phyloP scores from a whole-genome alignment of 2,113 vertebrate species.

The Jacana jacana region DNA sequence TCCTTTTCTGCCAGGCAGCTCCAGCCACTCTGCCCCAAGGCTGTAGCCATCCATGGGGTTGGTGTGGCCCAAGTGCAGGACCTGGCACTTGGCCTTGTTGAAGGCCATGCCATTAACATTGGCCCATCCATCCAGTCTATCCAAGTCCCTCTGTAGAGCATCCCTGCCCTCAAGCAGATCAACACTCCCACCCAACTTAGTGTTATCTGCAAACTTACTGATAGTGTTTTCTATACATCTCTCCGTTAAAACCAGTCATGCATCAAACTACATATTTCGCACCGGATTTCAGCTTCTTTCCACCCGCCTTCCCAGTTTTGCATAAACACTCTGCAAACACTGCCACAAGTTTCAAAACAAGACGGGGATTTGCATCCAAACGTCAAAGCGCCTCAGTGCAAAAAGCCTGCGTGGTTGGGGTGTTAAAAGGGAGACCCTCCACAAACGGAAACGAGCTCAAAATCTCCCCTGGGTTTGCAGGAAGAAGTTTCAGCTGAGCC shows the following conservation, averaged over 20 bases:
- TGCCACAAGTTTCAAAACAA: conserved; percentile 6
- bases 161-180: no score
- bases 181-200: no score
- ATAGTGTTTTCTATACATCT: no score
- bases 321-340: neutral
- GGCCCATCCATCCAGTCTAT: no score
- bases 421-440: neutral
- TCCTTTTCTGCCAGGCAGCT: no score
- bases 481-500: neutral
- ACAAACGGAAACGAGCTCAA: fast-evolving
- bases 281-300: neutral
- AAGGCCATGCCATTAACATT: no score
- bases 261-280: neutral
- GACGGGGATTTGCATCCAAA: neutral
- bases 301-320: neutral
- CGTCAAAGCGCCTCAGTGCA: neutral
- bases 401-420: neutral
- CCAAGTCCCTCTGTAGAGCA: no score
- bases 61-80: no score
- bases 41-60: no score
- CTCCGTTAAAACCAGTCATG: neutral
- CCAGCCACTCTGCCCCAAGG: no score
- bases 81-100: no score
- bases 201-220: no score
- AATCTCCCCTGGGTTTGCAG: neutral